Percentiles rank a stretch among this genome's conserved stretches.
phyloP scores from a whole-genome alignment of 2,797 vertebrate genomes.

The Brachymystax lenok region DNA sequence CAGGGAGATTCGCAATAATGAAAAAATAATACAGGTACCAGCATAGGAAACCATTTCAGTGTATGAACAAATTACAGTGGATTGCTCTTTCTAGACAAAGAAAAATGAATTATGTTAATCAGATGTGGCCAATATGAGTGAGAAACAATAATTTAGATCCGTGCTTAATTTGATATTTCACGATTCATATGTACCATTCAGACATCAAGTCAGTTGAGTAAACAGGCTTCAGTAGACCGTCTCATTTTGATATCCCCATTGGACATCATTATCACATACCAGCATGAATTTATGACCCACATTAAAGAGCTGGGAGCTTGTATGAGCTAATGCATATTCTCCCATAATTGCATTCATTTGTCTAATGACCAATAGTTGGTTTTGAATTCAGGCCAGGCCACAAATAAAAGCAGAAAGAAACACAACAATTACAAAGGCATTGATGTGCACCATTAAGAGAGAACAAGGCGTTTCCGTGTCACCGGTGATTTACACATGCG shows the following conservation, averaged over 20 bases:
- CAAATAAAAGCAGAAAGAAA: conserved; percentile 23
- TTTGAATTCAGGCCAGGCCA: conserved; percentile 50
- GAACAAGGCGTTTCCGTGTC: background rate
- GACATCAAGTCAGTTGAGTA: background rate
- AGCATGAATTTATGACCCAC: conserved; percentile 49
- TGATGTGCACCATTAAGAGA: background rate
- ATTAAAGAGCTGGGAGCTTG: conserved; percentile 49
- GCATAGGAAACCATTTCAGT: conserved; percentile 19
- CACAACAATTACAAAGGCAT: background rate
- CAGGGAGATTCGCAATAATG: conserved; percentile 13
- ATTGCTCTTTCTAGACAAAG: conserved; percentile 21
- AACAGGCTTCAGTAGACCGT: background rate
- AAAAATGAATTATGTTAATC: background rate
- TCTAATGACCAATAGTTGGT: conserved; percentile 59
- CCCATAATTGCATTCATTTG: conserved; percentile 59
- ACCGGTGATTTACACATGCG: background rate
- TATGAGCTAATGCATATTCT: conserved; percentile 51
- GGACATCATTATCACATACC: conserved; percentile 38
- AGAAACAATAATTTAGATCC: background rate
- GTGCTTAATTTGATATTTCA: background rate
- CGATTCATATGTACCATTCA: background rate
- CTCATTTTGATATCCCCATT: conserved; percentile 1
- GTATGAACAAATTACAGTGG: conserved; percentile 4
- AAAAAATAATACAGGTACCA: background rate
- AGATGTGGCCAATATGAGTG: background rate